Base-by-base conservation (phyloP, 2,888 invertebrate species). In the Hirtodrosophila trivittata region DNA sequence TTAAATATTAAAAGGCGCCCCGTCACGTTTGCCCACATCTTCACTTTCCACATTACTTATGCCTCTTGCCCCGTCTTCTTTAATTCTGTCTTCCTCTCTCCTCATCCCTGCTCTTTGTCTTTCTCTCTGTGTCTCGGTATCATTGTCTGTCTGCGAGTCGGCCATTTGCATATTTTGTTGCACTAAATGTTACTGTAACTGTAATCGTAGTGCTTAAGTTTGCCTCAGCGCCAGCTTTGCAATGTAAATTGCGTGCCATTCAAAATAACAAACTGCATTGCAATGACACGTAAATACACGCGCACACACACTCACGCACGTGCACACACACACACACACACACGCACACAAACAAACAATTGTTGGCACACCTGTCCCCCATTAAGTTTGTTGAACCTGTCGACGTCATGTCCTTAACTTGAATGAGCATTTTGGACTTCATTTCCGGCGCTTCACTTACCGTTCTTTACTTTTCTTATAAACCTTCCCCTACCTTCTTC, bases 91-190 rank as follows among this genome's bases (percentile, higher is more conserved):
- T 12, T 7, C n/a, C n/a, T 46, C 32, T 9, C 3, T 9, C 33
- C 4, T 25, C 6, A 25, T 28, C 5, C n/a, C 28, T 9, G n/a
- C 33, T 12, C 10, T 8, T 8, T 1, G 10, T n/a, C 32, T 32
- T 16, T 25, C 32, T n/a, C 9, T 37, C 41, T 32, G 21, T 12
- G 32, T 12, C 10, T 39, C 13, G 28, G 7, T 38, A 46, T 18
- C 13, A 28, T 13, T n/a, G 13, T 35, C 54, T 30, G 16, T 38
- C 18, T 9, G 13, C 28, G 5, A 21, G 38, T 14, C 28, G 57
- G 59, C 59, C 47, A 80, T 77, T 77, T 77, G 81, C 77, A 77
- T 77, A 80, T 68, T 71, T 68, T 49, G 65, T 26, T 51, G 65
- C 68, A 59, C 49, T 56, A 58, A 59, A 59, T 52, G 66, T 41